These are phyloP conservation scores for Drosophila paucipuncta DNA, from an alignment of 2,888 invertebrate genomes.

Conservation along the genomic window DNA sequence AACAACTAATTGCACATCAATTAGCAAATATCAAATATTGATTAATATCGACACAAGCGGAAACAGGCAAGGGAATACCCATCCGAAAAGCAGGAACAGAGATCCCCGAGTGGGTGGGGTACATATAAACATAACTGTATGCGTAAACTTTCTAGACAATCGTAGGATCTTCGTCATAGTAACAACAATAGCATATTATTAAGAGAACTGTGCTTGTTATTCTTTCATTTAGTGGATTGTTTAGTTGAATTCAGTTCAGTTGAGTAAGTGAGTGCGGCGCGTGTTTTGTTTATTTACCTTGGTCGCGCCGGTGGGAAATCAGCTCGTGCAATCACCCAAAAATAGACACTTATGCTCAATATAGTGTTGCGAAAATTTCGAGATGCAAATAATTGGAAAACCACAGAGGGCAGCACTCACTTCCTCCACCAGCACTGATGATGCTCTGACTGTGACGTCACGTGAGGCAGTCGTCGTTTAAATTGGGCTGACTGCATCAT, in stretches of 20 bases:
- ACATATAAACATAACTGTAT: not conserved
- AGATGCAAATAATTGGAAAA: conserved; percentile 34
- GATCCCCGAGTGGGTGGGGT: not conserved
- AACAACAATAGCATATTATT: conserved; percentile 71
- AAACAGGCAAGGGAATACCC: conserved; percentile 30
- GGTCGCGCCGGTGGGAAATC: conserved; percentile 7
- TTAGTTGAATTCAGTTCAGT: conserved; percentile 22
- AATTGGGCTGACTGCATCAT: conserved; percentile 55
- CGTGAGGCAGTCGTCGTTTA: conserved; percentile 34
- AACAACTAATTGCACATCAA: conserved; percentile 57
- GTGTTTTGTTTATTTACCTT: conserved; percentile 44
- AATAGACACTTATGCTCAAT: conserved; percentile 56
- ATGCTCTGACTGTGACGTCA: conserved; percentile 54
- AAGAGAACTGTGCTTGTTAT: conserved; percentile 46
- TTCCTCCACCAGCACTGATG: not conserved
- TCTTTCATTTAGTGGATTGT: conserved; percentile 18
- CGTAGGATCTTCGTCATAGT: conserved; percentile 58
- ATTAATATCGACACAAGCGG: conserved; percentile 25
- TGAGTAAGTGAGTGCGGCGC: conserved; percentile 15
- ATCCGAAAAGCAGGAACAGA: not conserved
- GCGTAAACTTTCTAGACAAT: not conserved
- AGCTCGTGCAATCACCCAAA: conserved; percentile 70
- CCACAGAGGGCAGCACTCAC: conserved; percentile 9
- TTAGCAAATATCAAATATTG: conserved; percentile 33
- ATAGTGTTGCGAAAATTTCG: conserved; percentile 19